A percentile compares a stretch with the other conserved stretches of the same genome.
These are phyloP conservation scores for Athene noctua DNA, from an alignment of 2,113 vertebrate species.

Conservation along the genomic window DNA sequence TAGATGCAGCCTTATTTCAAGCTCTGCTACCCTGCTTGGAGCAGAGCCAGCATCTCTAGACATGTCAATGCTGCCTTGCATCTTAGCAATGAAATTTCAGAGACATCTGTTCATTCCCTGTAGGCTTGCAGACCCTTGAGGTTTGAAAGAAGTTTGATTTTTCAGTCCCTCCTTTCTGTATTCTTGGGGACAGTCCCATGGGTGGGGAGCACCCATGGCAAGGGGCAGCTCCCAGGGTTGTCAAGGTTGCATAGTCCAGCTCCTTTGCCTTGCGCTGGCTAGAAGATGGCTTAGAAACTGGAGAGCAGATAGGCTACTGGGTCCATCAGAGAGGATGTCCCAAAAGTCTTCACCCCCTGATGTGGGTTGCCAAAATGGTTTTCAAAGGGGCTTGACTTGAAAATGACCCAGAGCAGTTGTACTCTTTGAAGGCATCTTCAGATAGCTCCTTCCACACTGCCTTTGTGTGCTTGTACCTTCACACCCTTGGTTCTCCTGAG, in stretches of 20 bases:
- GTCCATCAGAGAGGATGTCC: background rate
- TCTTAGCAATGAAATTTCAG: background rate
- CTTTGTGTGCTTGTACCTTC: background rate
- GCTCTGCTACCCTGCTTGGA: background rate
- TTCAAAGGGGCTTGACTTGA: background rate
- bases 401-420: background rate
- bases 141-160: background rate
- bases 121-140: background rate
- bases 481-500: background rate
- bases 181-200: background rate
- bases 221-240: background rate
- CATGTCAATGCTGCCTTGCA: rapidly evolving
- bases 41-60: background rate
- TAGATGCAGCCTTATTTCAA: background rate
- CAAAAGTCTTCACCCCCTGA: background rate
- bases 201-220: rapidly evolving
- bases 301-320: background rate
- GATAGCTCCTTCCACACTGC: background rate
- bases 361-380: background rate
- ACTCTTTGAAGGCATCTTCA: background rate
- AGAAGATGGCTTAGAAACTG: background rate
- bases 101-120: background rate
- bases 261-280: background rate
- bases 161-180: background rate
- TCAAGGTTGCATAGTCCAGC: background rate